A percentile compares a stretch with the other conserved stretches of the same genome.
Evolutionary conservation across 2,113 vertebrate genomes (phyloP).

Genomic region (Loxodonta africana): DNA sequence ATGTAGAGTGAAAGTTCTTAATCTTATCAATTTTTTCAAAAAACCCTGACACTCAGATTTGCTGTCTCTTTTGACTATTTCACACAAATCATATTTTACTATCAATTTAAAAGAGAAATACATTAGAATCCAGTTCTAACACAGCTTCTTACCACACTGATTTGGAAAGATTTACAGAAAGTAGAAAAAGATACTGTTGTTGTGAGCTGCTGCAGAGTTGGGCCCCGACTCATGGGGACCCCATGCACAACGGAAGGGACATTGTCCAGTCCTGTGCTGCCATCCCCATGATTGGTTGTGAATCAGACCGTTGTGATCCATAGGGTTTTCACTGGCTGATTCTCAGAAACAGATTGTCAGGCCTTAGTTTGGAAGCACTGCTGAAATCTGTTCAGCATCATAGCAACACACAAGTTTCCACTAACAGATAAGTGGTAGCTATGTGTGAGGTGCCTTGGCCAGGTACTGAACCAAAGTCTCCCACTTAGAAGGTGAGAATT

Average conservation of each 20-base stretch:
- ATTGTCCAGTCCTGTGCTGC: no score
- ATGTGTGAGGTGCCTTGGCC: neutral
- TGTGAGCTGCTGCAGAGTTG: no score
- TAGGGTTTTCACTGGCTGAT: neutral
- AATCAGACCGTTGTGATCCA: no score
- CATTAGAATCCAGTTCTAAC: neutral
- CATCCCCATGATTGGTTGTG: no score
- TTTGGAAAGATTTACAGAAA: neutral
- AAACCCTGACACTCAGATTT: neutral
- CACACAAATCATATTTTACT: neutral
- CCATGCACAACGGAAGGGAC: no score
- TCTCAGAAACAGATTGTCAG: neutral
- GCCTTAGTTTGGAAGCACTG: neutral
- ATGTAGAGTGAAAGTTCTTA: neutral
- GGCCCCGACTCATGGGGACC: no score
- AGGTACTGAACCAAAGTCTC: no score
- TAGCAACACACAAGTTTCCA: neutral
- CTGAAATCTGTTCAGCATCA: neutral
- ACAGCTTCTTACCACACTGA: neutral
- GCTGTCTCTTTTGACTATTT: neutral
- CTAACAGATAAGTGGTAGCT: neutral
- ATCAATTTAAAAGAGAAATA: neutral
- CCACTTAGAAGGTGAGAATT: neutral
- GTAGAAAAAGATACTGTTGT: no score
- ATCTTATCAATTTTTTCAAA: neutral